Evolutionary conservation across 2,797 vertebrate genomes (phyloP).

Genomic region (Pseudomugil tenellus): DNA sequence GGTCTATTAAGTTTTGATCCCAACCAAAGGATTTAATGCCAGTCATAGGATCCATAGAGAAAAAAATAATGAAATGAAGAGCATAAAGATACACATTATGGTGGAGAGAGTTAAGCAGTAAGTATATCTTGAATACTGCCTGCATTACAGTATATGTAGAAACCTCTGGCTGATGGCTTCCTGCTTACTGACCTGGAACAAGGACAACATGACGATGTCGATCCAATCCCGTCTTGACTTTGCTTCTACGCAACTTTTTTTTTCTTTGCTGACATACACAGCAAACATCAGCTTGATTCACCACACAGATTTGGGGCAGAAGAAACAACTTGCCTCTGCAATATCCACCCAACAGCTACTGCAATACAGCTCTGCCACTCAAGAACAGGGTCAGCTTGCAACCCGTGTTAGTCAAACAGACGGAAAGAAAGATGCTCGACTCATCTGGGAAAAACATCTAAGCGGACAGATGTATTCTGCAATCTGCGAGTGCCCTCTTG

Average conservation of each 20-base stretch:
- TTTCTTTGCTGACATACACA: slow-evolving; percentile 23
- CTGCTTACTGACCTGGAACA: slow-evolving; percentile 46
- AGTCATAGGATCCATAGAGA: slow-evolving; percentile 27
- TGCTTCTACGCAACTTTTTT: slow-evolving; percentile 28
- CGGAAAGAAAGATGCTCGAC: slow-evolving; percentile 43
- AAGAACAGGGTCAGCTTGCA: slow-evolving; percentile 37
- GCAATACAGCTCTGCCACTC: slow-evolving; percentile 43
- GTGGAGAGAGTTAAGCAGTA: slow-evolving; percentile 25
- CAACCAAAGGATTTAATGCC: slow-evolving; percentile 31
- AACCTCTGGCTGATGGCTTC: slow-evolving; percentile 22
- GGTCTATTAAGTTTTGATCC: slow-evolving; percentile 20
- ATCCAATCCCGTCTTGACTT: slow-evolving; percentile 9
- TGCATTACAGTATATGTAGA: slow-evolving; percentile 19
- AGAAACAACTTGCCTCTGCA: slow-evolving; percentile 39
- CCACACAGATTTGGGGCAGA: slow-evolving; percentile 25
- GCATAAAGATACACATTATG: slow-evolving; percentile 41
- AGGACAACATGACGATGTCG: slow-evolving; percentile 22
- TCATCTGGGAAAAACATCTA: slow-evolving; percentile 42
- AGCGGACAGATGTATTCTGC: slow-evolving; percentile 26
- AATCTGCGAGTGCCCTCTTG: slow-evolving; percentile 14
- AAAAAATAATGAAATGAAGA: slow-evolving; percentile 32
- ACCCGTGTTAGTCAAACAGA: slow-evolving; percentile 39
- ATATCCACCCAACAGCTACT: slow-evolving; percentile 41
- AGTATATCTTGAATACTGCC: slow-evolving; percentile 6
- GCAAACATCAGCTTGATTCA: slow-evolving; percentile 24